Evolutionary conservation across 2,797 vertebrate species (phyloP).

Genomic region (Crax fasciolata): DNA sequence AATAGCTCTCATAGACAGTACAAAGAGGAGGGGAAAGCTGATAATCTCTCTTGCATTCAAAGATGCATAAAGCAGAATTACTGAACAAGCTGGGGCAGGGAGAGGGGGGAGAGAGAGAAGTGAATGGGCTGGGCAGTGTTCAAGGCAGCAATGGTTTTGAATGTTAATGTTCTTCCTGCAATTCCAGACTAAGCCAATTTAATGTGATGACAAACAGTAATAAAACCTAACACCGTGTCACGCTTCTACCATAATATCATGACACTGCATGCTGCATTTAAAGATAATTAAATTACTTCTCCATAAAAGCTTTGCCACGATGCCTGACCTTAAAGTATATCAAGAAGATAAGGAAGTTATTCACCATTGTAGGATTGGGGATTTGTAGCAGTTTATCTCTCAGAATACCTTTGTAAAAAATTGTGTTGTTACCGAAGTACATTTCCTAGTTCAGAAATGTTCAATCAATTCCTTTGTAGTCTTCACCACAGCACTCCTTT

Average conservation of each 20-base stretch:
- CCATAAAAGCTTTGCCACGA: not conserved
- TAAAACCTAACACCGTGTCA: not conserved
- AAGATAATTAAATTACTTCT: not conserved
- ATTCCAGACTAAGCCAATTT: not conserved
- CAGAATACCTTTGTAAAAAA: not conserved
- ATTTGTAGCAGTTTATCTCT: not conserved
- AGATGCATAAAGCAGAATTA: constrained; percentile 12
- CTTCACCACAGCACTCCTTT: not conserved
- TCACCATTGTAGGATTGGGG: not conserved
- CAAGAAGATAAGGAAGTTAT: not conserved
- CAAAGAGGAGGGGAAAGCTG: not conserved
- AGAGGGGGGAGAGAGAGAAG: not conserved
- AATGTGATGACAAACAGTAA: constrained; percentile 20
- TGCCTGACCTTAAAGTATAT: not conserved
- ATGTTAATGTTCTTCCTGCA: constrained; percentile 16
- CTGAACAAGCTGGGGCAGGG: accelerated
- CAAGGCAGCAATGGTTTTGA: not conserved
- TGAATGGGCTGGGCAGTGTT: not conserved
- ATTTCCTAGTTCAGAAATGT: not conserved
- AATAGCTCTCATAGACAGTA: not conserved
- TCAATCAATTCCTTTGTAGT: not conserved
- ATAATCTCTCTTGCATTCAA: constrained; percentile 37
- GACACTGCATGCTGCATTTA: not conserved
- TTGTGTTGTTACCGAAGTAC: not conserved
- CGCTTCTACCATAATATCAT: not conserved